These are phyloP conservation scores for Heteractis magnifica DNA, from an alignment of 92 coral and sea anemone genomes.

Conservation along the genomic window DNA sequence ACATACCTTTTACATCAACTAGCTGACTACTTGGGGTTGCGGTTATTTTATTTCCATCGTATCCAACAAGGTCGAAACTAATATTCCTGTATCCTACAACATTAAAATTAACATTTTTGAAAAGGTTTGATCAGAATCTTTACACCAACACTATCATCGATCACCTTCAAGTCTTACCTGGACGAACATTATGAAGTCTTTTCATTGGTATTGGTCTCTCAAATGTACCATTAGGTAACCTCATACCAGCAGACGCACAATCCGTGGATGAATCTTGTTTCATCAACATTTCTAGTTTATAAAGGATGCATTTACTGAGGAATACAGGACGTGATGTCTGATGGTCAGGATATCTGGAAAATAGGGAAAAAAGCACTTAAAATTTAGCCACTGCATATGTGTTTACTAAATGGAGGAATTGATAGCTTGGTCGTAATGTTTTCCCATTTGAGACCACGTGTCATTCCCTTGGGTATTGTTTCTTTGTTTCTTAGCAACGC, in stretches of 20 bases:
- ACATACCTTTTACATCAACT: neutral
- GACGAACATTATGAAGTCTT: neutral
- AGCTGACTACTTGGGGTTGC: neutral
- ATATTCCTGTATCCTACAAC: neutral
- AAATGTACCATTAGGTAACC: slow-evolving; percentile 58
- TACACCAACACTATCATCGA: too few relatives aligned
- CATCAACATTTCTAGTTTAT: slow-evolving; percentile 17
- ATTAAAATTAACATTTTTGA: neutral
- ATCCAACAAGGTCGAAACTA: neutral
- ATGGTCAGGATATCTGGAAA: slow-evolving; percentile 19
- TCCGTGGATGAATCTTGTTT: slow-evolving; percentile 45
- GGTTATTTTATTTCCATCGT: neutral
- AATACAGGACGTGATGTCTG: slow-evolving; percentile 55
- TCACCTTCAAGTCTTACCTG: neutral
- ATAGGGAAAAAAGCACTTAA: neutral
- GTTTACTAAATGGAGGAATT: too few relatives aligned
- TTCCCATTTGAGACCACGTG: too few relatives aligned
- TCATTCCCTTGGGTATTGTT: too few relatives aligned
- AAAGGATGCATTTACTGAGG: slow-evolving; percentile 60
- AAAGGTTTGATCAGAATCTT: neutral
- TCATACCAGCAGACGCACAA: slow-evolving; percentile 66
- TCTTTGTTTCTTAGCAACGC: too few relatives aligned
- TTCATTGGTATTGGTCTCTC: slow-evolving; percentile 49
- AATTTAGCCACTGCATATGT: neutral
- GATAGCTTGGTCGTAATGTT: too few relatives aligned